phyloP scores from a whole-genome alignment of 2,797 vertebrate species.

The Toxotes lorentzi region DNA sequence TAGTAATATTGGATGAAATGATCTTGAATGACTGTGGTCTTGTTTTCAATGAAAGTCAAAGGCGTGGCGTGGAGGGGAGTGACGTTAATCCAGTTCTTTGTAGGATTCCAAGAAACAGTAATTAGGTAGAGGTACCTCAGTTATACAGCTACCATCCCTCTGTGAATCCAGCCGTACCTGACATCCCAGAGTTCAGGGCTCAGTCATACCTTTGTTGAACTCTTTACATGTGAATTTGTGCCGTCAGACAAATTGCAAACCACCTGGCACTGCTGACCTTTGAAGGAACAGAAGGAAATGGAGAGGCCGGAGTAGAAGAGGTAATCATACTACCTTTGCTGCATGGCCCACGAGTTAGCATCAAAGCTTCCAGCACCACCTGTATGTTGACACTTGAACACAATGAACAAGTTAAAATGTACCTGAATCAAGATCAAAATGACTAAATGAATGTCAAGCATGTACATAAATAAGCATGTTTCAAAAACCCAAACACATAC shows the following conservation, averaged over 20 bases:
- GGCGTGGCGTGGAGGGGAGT: too few relatives aligned
- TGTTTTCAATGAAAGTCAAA: too few relatives aligned
- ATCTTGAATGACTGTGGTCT: too few relatives aligned
- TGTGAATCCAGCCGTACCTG: too few relatives aligned
- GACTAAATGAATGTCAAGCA: constrained; percentile 33
- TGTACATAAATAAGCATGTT: constrained; percentile 73
- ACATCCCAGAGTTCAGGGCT: too few relatives aligned
- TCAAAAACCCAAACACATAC: constrained; percentile 53
- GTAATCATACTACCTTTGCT: background rate
- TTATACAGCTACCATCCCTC: too few relatives aligned
- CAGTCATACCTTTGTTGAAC: too few relatives aligned
- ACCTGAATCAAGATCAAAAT: constrained; percentile 52
- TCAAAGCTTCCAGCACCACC: background rate
- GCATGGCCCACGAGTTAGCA: background rate
- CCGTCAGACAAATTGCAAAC: background rate
- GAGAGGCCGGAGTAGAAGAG: background rate
- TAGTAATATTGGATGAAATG: too few relatives aligned
- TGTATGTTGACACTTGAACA: constrained; percentile 6
- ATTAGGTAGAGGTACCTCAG: too few relatives aligned
- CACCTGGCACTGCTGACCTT: too few relatives aligned
- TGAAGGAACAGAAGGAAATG: background rate
- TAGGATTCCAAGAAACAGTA: too few relatives aligned
- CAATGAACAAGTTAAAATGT: constrained; percentile 24
- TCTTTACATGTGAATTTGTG: background rate
- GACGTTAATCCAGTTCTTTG: too few relatives aligned